These are phyloP conservation scores for Drosophila melanogaster DNA, from an alignment of 1,140 invertebrate genomes.

Conservation along the genomic window DNA sequence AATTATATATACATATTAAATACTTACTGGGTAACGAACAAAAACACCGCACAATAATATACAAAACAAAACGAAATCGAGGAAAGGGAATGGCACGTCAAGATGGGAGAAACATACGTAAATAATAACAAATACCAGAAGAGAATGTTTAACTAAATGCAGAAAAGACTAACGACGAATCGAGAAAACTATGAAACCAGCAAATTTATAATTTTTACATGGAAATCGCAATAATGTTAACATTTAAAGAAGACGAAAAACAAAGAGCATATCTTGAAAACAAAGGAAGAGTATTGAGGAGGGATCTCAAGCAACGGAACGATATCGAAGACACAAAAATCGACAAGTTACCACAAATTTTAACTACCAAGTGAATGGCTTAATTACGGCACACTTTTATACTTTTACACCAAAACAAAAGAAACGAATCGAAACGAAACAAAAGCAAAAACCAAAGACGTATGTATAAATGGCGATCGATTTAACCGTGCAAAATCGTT, in stretches of 20 bases:
- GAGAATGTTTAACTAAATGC: conserved; percentile 58
- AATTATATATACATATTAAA: conserved; percentile 77
- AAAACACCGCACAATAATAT: conserved; percentile 83
- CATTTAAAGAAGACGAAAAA: conserved; percentile 68
- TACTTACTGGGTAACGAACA: conserved; percentile 78
- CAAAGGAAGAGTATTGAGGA: conserved; percentile 28
- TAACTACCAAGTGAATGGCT: conserved; percentile 61
- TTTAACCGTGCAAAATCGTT: conserved; percentile 48
- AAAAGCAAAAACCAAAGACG: conserved; percentile 35
- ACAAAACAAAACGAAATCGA: conserved; percentile 58
- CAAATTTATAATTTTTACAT: conserved; percentile 82
- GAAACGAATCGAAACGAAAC: conserved; percentile 47
- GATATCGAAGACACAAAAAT: conserved; percentile 26
- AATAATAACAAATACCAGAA: conserved; percentile 43
- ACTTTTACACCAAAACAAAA: conserved; percentile 77
- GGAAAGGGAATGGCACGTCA: conserved; percentile 11
- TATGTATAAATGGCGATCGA: conserved; percentile 21
- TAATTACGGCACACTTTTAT: conserved; percentile 80
- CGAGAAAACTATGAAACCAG: conserved; percentile 30
- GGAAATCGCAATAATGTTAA: conserved; percentile 77
- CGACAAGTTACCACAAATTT: conserved; percentile 75
- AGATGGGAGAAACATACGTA: conserved; percentile 58
- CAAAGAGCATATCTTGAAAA: conserved; percentile 79
- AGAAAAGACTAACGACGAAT: conserved; percentile 66
- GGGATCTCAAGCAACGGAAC: conserved; percentile 27